phyloP scores from a whole-genome alignment of 2,888 invertebrate genomes.

The Clunio marinus region DNA sequence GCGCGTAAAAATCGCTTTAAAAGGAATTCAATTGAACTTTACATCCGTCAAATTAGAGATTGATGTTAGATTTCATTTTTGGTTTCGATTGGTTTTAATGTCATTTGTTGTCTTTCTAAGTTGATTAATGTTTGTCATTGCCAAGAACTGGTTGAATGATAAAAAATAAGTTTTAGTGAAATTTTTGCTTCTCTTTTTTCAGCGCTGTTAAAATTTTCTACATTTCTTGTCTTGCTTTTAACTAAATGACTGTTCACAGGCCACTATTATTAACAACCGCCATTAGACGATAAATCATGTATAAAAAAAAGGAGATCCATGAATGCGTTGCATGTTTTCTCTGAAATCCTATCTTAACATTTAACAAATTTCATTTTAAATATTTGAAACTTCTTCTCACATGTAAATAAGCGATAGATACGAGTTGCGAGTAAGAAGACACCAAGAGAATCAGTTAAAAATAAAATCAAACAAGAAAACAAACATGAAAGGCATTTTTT shows the following conservation, averaged over 20 bases:
- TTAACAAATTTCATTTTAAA: neutral
- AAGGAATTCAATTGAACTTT: constrained; percentile 6
- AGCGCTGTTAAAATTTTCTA: no score
- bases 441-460: no score
- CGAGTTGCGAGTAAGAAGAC: no score
- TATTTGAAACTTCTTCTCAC: neutral
- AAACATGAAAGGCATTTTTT: neutral
- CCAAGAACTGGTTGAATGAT: no score
- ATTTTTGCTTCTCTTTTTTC: no score
- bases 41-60: neutral
- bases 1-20: neutral
- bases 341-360: neutral
- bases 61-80: no score
- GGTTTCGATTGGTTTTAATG: no score
- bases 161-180: no score
- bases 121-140: neutral
- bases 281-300: constrained; percentile 4
- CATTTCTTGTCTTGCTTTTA: no score
- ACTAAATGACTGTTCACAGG: neutral
- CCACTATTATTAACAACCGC: neutral
- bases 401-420: neutral
- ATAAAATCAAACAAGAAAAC: neutral
- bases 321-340: neutral
- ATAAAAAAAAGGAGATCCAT: neutral
- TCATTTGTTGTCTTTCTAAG: no score